These are phyloP conservation scores for Baryphthengus martii DNA, from an alignment of 2,113 vertebrate genomes.

Conservation along the genomic window DNA sequence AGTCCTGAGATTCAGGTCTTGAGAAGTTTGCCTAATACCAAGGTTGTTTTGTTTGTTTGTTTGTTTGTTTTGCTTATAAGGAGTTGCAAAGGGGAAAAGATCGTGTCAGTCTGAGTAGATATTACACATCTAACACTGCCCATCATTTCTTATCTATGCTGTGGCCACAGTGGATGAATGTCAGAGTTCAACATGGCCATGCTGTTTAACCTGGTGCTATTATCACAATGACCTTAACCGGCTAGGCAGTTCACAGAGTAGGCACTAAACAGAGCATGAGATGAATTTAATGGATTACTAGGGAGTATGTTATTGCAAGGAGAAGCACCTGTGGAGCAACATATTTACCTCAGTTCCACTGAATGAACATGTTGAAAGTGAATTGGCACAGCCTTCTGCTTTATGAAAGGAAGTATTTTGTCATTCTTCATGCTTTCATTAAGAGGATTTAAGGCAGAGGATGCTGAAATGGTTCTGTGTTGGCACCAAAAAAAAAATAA, in stretches of 20 bases:
- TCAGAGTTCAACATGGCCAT: constrained; percentile 6
- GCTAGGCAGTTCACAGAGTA: constrained; percentile 42
- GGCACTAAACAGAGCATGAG: constrained; percentile 45
- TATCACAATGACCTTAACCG: constrained; percentile 23
- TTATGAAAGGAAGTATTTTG: constrained; percentile 50
- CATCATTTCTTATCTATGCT: not conserved
- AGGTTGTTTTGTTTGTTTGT: too few species aligned
- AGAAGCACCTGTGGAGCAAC: constrained; percentile 64
- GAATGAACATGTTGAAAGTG: constrained; percentile 49
- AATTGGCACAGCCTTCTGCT: constrained; percentile 34
- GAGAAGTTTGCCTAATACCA: not conserved
- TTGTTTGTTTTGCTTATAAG: not conserved
- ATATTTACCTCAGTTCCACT: constrained; percentile 50
- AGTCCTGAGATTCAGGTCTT: not conserved
- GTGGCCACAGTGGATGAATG: not conserved
- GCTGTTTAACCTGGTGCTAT: constrained; percentile 50
- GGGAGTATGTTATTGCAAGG: constrained; percentile 36
- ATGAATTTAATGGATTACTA: constrained; percentile 58
- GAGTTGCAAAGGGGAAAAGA: not conserved
- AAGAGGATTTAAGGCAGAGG: constrained; percentile 64
- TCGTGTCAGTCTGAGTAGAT: accelerated
- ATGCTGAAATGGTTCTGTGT: constrained; percentile 59
- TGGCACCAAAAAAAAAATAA: constrained; percentile 51
- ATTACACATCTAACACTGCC: not conserved
- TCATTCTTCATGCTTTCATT: constrained; percentile 65